phyloP scores from a whole-genome alignment of 2,797 vertebrate species.

The Danio kyathit region DNA sequence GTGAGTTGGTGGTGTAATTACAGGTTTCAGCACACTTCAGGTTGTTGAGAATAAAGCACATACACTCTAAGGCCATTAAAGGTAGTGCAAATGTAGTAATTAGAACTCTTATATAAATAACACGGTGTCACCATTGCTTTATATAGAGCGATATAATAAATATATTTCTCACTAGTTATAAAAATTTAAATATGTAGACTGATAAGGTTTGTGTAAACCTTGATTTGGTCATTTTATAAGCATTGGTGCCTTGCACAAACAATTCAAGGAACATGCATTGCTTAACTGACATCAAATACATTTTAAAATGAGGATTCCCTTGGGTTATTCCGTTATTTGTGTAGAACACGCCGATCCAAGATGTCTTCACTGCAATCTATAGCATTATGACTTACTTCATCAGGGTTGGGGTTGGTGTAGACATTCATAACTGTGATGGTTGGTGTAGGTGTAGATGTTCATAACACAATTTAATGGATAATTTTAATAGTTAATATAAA shows the following conservation, averaged over 20 bases:
- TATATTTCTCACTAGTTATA: no score
- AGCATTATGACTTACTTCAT: no score
- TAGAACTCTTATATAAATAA: neutral
- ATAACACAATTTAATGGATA: no score
- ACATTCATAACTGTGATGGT: no score
- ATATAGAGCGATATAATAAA: no score
- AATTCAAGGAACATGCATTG: neutral
- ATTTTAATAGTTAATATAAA: no score
- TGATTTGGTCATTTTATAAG: neutral
- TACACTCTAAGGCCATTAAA: neutral
- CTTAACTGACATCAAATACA: neutral
- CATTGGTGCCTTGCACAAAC: neutral
- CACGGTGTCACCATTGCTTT: neutral
- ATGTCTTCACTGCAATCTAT: no score
- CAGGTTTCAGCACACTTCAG: constrained; percentile 10
- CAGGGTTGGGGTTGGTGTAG: no score
- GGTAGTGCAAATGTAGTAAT: neutral
- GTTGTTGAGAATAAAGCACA: neutral
- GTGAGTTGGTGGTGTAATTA: constrained; percentile 27
- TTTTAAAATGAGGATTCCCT: neutral
- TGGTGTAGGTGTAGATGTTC: no score
- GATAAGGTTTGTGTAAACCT: neutral
- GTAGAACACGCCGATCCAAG: no score
- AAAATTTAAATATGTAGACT: neutral
- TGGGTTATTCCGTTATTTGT: neutral